Base-by-base conservation (phyloP, 2,113 vertebrate species). In the Gallinago jamesoni region DNA sequence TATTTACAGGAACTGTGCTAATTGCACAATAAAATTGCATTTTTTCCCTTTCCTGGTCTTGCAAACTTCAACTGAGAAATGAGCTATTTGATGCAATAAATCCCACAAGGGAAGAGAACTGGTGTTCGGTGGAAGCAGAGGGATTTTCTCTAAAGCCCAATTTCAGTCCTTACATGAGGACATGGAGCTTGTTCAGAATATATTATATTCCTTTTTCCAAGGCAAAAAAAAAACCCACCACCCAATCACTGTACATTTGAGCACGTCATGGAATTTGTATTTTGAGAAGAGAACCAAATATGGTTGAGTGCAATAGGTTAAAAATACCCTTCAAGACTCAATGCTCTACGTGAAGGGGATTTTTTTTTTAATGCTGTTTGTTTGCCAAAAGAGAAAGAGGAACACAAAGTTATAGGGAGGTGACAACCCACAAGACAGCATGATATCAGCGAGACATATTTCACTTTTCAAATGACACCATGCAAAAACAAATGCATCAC, bases 271-370 rank as follows among this genome's bases (percentile, higher is more conserved):
- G 76, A 72, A 89, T 92, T 82, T 62, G 31, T 82, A 82, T 91
- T 94, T 91, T 91, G 74, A 94, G 86, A 93, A 77, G 33, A 90
- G 55, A 96, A 79, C 90, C 90, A 94, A 95, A 95, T 92, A 92
- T 37, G 69, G 90, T 47, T 87, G 76, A 68, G 62, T 55, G 80
- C 70, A 84, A 93, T 84, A 95, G 77, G 69, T 93, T 96, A 94
- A 96, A 96, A 97, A 96, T 95, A 94, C 53, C 53, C 90, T 87
- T 81, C 62, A 73, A n/a, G 78, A 85, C 11, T 39, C 66, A 62
- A 39, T 56, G 55, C 37, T 94, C 41, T 53, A 85, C 1, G 9
- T 78, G 89, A 95, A 92, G 16, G 69, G 35, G 30, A 30, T 25
- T 30, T 7, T 78, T 93, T 80, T 90, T 59, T 59, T 10, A 73